Conservation (phyloP, 2,888 invertebrate genomes). For the Caenorhabditis drosophilae region DNA sequence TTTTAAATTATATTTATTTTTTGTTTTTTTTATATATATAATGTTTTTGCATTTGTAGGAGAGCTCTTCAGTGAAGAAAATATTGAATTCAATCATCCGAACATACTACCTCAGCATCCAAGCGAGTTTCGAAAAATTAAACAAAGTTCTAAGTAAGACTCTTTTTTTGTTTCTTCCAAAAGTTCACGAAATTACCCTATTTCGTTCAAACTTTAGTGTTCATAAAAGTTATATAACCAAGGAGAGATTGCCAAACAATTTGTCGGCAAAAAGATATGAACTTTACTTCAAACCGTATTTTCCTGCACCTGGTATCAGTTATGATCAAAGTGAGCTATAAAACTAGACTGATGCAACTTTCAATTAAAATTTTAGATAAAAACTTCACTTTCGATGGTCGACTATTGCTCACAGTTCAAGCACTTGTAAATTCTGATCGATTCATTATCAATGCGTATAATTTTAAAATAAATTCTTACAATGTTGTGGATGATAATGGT, state of each 20-base stretch:
- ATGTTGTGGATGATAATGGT: constrained; percentile 12
- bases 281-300: constrained; percentile 47
- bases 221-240: constrained; percentile 27
- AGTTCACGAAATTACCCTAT: too few relatives aligned
- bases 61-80: too few relatives aligned
- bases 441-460: constrained; percentile 34
- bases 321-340: constrained; percentile 27
- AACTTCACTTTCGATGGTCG: constrained; percentile 50
- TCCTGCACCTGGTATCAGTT: constrained; percentile 31
- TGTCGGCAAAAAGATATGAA: constrained; percentile 37
- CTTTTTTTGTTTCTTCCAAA: neutral
- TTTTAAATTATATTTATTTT: too few relatives aligned
- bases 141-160: constrained; percentile 10
- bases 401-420: constrained; percentile 23
- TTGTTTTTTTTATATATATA: too few relatives aligned
- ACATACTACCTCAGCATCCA: constrained; percentile 24
- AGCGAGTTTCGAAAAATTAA: constrained; percentile 16
- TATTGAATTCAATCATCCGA: constrained; percentile 24
- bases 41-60: too few relatives aligned
- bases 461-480: constrained; percentile 17
- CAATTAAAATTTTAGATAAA: constrained; percentile 18
- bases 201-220: too few relatives aligned
- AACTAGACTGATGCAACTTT: constrained; percentile 15
- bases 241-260: constrained; percentile 31
- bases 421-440: constrained; percentile 13